Base-by-base conservation (phyloP, 1,140 invertebrate genomes). In the Drosophila quadrilineata region DNA sequence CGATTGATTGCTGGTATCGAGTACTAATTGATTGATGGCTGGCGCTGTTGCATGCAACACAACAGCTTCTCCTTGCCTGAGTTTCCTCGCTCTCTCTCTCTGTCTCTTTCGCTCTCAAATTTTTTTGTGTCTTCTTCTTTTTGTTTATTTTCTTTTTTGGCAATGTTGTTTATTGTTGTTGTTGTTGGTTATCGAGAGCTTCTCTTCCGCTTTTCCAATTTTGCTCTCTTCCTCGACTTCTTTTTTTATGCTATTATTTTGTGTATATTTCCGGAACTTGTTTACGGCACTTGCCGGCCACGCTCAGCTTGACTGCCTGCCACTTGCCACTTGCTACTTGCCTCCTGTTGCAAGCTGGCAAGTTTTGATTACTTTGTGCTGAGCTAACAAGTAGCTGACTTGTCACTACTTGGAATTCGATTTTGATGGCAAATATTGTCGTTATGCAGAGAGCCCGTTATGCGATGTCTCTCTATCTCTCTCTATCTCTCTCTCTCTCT, bases 351-450 rank as follows among this genome's bases (percentile, higher is more conserved):
- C n/a, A n/a, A n/a, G n/a, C 41, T 29, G 48, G 57, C 48, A 60
- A 53, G 43, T 48, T 63, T 64, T 72, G 53, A 67, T 68, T 71
- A 67, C 57, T 63, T 63, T 62, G 33, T 65, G 2, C 28, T 58
- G 52, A n/a, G 45, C 58, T 57, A 66, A 57, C 62, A 57, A 65
- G 60, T 54, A 49, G 53, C 43, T 43, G 17, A 40, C 40, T 36
- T 36, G 57, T 54, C 29, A 53, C 28, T 35, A 26, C 40, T 52
- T 45, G 29, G 38, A 66, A 50, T 65, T 59, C 45, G 54, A 50
- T 50, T 65, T 28, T 29, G 56, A 26, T 50, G 54, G 43, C 62
- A 58, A 65, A 65, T 58, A 65, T 66, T 66, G 63, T 65, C 62
- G 62, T 59, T 59, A 43, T 59, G n/a, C n/a, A n/a, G n/a, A n/a